These are phyloP conservation scores for Sinocyclocheilus maitianheensis DNA, from an alignment of 2,113 vertebrate species.

Conservation along the genomic window DNA sequence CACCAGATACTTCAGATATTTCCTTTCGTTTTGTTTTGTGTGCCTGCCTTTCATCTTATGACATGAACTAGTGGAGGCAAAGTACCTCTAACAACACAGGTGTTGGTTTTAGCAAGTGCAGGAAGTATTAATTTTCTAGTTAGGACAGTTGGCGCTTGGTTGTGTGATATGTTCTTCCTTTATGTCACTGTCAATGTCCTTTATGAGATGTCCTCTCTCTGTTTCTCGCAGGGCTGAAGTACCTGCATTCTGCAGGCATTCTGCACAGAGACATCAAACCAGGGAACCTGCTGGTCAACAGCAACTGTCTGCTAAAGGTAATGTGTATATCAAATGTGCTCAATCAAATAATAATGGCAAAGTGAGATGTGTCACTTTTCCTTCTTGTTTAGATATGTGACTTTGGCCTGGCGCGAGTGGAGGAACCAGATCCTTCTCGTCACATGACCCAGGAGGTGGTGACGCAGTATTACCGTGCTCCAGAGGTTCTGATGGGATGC, in stretches of 20 bases:
- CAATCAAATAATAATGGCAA: neutral
- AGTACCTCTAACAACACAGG: neutral
- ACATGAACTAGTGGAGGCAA: neutral
- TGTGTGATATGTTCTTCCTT: neutral
- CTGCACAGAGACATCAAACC: slow-evolving; percentile 85
- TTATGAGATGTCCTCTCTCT: neutral
- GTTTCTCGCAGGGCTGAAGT: slow-evolving; percentile 75
- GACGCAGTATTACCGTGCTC: slow-evolving; percentile 85
- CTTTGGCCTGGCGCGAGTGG: slow-evolving; percentile 82
- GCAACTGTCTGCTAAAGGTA: slow-evolving; percentile 85
- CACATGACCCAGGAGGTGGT: slow-evolving; percentile 89
- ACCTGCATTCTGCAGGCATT: slow-evolving; percentile 82
- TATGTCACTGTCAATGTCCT: no score
- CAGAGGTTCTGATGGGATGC: slow-evolving; percentile 84
- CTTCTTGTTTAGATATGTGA: slow-evolving; percentile 78
- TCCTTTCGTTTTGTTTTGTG: neutral
- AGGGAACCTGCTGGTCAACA: slow-evolving; percentile 84
- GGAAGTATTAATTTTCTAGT: neutral
- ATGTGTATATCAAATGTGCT: neutral
- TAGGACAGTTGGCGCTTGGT: neutral
- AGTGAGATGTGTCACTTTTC: neutral
- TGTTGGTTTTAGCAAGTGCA: neutral
- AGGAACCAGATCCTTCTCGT: slow-evolving; percentile 80
- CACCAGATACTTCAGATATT: no score
- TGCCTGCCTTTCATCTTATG: neutral